These are phyloP conservation scores for Capreolus pygargus DNA, from an alignment of 2,113 vertebrate genomes.

Conservation along the genomic window DNA sequence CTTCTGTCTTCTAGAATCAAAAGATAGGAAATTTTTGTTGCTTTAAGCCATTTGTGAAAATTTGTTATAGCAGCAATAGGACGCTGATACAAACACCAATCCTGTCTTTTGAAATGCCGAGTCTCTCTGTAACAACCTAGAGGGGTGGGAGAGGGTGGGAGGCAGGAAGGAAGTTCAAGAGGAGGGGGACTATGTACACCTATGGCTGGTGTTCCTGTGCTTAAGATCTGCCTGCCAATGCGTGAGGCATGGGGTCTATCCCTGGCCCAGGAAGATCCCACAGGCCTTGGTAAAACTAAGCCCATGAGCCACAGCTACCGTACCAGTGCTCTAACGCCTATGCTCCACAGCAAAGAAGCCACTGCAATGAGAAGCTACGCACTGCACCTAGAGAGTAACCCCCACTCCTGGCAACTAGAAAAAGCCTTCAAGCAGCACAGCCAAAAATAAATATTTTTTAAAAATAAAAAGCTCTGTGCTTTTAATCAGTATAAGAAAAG, in stretches of 20 bases:
- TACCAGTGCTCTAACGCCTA: neutral
- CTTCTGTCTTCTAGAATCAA: neutral
- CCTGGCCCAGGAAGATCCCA: neutral
- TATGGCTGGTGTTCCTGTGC: neutral
- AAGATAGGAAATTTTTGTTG: neutral
- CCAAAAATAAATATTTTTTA: neutral
- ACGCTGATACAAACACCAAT: neutral
- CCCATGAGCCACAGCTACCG: neutral
- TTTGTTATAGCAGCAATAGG: neutral
- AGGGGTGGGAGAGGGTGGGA: neutral
- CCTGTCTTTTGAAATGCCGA: fast-evolving
- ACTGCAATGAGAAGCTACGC: neutral
- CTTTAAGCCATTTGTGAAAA: neutral
- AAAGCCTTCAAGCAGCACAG: neutral
- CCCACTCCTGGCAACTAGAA: neutral
- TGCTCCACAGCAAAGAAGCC: neutral
- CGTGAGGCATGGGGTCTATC: neutral
- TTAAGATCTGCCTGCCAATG: neutral
- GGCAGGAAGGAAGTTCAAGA: neutral
- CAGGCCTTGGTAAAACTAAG: neutral
- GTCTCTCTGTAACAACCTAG: neutral
- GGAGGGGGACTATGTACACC: neutral
- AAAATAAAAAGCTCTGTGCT: neutral
- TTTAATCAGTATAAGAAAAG: neutral
- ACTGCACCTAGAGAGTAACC: neutral